Percentiles rank a stretch among this genome's conserved stretches.
These are phyloP conservation scores for Acromyrmex heyeri DNA, from an alignment of 1,140 invertebrate genomes.

Conservation along the genomic window DNA sequence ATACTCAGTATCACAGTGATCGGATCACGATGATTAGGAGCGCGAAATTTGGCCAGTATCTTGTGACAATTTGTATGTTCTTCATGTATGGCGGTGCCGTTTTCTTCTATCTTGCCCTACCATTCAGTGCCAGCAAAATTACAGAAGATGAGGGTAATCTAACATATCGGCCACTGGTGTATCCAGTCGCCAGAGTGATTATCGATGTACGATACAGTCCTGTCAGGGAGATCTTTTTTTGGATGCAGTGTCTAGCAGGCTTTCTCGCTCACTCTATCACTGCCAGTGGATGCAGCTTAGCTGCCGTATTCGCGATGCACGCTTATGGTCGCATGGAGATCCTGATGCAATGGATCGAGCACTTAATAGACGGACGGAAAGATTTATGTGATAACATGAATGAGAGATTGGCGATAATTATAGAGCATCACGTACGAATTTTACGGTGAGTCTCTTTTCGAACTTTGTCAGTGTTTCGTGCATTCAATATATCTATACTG, in stretches of 20 bases:
- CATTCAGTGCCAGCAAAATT: conserved; percentile 42
- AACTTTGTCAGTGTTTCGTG: background rate
- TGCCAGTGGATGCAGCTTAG: conserved; percentile 70
- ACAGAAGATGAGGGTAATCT: conserved; percentile 12
- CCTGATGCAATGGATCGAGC: conserved; percentile 69
- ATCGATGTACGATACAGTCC: conserved; percentile 69
- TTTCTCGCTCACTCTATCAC: conserved; percentile 70
- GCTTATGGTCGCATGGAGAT: conserved; percentile 78
- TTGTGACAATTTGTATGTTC: conserved; percentile 33
- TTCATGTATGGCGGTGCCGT: conserved; percentile 66
- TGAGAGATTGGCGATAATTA: conserved; percentile 72
- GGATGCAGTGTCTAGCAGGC: conserved; percentile 66
- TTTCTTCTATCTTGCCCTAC: conserved; percentile 61
- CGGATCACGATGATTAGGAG: conserved; percentile 59
- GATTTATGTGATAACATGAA: conserved; percentile 54
- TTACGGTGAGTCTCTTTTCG: conserved; percentile 58
- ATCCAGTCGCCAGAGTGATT: conserved; percentile 70
- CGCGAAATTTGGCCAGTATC: conserved; percentile 54
- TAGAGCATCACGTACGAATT: conserved; percentile 76
- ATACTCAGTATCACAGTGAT: conserved; percentile 29
- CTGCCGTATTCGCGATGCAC: conserved; percentile 77
- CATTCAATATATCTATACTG: background rate
- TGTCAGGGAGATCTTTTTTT: conserved; percentile 70
- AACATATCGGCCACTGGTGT: conserved; percentile 66
- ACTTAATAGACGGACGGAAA: conserved; percentile 54